Percentiles rank a stretch among this genome's conserved stretches.
These are phyloP conservation scores for Falcunculus frontatus DNA, from an alignment of 2,113 vertebrate species.

Conservation along the genomic window DNA sequence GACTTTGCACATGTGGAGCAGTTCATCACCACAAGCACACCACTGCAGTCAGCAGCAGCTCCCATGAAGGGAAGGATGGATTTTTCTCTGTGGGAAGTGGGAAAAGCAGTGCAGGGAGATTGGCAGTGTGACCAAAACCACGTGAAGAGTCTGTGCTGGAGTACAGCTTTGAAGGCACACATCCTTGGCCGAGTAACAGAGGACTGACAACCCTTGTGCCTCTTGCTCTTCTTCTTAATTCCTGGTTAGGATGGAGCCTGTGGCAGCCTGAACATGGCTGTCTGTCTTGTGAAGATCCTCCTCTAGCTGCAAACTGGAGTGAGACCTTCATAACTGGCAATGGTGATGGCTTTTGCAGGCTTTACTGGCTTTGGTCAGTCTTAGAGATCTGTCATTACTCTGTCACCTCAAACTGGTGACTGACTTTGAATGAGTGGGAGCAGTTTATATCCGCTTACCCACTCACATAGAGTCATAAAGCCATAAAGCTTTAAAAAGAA, in stretches of 20 bases:
- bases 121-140: background rate
- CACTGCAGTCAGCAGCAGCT: background rate
- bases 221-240: background rate
- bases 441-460: background rate
- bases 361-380: background rate
- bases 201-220: background rate
- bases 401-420: background rate
- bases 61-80: background rate
- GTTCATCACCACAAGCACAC: background rate
- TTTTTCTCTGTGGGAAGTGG: background rate
- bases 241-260: background rate
- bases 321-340: background rate
- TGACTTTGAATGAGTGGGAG: background rate
- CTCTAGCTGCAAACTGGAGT: background rate
- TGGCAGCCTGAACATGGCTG: background rate
- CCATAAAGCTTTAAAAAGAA: background rate
- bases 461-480: background rate
- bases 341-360: background rate
- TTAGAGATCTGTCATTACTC: background rate
- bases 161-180: background rate
- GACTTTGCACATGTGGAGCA: background rate
- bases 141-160: background rate
- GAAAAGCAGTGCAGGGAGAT: background rate
- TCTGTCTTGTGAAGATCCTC: background rate
- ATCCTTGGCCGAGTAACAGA: background rate